Evolutionary conservation across 2,113 vertebrate genomes (phyloP), one percentile per base, ranked within the genome.

Genomic region (Coryphaenoides rupestris): DNA sequence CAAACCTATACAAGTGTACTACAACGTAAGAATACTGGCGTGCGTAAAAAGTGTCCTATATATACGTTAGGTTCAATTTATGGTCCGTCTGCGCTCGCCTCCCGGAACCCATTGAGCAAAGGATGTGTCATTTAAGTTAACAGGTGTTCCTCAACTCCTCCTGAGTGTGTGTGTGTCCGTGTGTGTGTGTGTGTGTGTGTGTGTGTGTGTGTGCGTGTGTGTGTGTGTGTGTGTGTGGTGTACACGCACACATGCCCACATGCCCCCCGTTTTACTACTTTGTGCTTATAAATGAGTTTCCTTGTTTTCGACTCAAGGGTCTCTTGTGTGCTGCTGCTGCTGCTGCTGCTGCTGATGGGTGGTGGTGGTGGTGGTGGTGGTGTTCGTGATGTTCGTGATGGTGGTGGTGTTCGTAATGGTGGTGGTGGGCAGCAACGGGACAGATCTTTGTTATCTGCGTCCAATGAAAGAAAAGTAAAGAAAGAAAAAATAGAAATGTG

Each of bases 51-150:
- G 28, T 33, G 10, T 1, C 6, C 28, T 33, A 33, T 33, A 33
- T 33, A 33, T 33, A 33, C 10, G 28, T 33, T 33, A 33, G 28
- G 2, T 33, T 33, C 28, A 33, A 33, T 61, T 56, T 71, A 60
- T 62, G 65, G 60, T 52, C 77, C 73, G 24, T 72, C 66, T 62
- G 54, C 62, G 19, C 73, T 77, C 81, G 72, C 53, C 78, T 56
- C 56, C 65, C 60, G 78, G 86, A 82, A 77, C 65, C 73, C 74
- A 70, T 82, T 82, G 78, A 71, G 33, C 28, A 74, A 75, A 69
- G 77, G 83, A 85, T 87, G 86, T 79, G 78, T 86, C 89, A 85
- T 80, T 80, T 74, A 80, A 77, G 75, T 86, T 89, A 90, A 92
- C 90, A 92, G 90, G 89, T 92, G 90, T 88, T 90, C 88, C 84